Conservation (phyloP, 2,113 vertebrate species). For the Peromyscus californicus region DNA sequence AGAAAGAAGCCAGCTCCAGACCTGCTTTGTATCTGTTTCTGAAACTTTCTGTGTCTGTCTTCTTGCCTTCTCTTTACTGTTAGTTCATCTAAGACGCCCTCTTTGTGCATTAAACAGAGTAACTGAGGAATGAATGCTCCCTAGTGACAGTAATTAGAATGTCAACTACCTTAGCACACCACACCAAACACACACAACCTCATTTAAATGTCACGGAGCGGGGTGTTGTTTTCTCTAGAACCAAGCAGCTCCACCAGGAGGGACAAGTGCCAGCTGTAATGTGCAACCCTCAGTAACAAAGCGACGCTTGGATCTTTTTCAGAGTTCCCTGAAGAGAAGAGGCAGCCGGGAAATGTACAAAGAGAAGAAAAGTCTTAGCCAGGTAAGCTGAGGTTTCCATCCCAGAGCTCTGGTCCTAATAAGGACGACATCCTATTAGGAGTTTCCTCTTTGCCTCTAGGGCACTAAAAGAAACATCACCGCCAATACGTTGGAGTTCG, state of each 20-base stretch:
- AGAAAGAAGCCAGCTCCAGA: not conserved
- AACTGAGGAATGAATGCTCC: not conserved
- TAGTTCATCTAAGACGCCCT: not conserved
- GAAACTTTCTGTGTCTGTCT: not conserved
- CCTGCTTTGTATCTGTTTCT: not conserved
- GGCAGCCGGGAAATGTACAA: slow-evolving; percentile 96
- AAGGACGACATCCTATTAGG: not conserved
- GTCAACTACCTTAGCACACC: not conserved
- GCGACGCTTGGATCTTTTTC: slow-evolving; percentile 79
- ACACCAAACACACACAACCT: not conserved
- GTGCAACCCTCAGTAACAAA: slow-evolving; percentile 69
- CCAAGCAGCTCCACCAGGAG: not conserved
- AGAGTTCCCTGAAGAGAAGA: slow-evolving; percentile 96
- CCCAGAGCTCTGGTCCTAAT: not conserved
- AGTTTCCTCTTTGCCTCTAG: slow-evolving; percentile 61
- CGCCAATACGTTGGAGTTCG: slow-evolving; percentile 55
- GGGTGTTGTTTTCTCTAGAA: not conserved
- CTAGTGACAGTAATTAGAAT: not conserved
- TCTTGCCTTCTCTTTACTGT: not conserved
- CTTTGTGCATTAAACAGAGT: not conserved
- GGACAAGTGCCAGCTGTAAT: not conserved
- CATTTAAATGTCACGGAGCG: not conserved
- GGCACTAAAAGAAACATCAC: slow-evolving; percentile 61
- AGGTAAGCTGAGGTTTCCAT: slow-evolving; percentile 88
- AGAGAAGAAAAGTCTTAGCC: slow-evolving; percentile 94